Evolutionary conservation across 2,113 vertebrate genomes (phyloP).

Genomic region (Cyanoramphus novaezelandiae): DNA sequence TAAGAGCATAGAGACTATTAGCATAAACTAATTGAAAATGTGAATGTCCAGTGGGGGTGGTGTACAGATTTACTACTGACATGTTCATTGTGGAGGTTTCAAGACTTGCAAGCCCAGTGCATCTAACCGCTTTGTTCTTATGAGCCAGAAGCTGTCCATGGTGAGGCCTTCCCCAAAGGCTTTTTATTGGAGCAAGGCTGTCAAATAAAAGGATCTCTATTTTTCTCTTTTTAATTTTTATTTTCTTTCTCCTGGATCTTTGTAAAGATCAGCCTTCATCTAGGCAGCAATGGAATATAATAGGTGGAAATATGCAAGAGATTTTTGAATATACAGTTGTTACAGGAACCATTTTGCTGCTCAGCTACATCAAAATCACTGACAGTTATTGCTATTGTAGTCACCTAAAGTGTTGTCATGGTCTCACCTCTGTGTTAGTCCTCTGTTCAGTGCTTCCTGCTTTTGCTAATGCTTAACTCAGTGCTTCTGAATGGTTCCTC

Average conservation of each 20-base stretch:
- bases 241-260: not conserved
- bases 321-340: not conserved
- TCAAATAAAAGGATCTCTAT: not conserved
- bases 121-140: not conserved
- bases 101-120: not conserved
- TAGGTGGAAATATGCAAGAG: not conserved
- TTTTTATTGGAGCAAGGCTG: not conserved
- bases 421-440: not conserved
- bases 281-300: not conserved
- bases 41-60: not conserved
- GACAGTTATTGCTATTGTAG: not conserved
- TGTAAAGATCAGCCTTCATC: not conserved
- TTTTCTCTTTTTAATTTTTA: not conserved
- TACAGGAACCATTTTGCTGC: not conserved
- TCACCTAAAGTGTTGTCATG: not conserved
- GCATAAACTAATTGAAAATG: not conserved
- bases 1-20: not conserved
- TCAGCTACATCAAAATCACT: not conserved
- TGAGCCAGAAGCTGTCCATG: not conserved
- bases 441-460: not conserved
- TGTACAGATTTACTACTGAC: not conserved
- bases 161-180: not conserved
- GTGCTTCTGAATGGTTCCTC: not conserved
- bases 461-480: not conserved
- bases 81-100: not conserved